phyloP scores from a whole-genome alignment of 2,797 vertebrate species.

The Lerista edwardsae region DNA sequence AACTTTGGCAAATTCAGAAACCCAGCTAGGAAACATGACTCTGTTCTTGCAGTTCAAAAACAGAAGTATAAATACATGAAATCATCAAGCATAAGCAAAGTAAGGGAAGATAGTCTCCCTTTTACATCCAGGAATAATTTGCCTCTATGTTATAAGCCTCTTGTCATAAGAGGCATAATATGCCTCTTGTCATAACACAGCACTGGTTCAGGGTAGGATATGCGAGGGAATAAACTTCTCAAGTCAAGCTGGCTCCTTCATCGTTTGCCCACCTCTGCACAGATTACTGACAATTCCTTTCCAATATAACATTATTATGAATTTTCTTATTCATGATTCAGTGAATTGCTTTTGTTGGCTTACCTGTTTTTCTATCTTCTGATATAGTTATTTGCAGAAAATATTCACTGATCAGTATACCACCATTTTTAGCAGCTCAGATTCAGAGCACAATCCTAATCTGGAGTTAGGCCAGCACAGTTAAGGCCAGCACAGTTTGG shows the following conservation, averaged over 20 bases:
- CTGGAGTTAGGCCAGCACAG: no score
- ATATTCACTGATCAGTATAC: no score
- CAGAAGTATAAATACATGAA: conserved; percentile 3
- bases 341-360: no score
- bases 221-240: background rate
- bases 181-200: background rate
- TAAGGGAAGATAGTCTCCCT: background rate
- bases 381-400: no score
- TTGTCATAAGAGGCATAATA: no score
- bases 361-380: no score
- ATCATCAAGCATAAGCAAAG: background rate
- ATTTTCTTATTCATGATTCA: background rate
- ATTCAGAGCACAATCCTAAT: no score
- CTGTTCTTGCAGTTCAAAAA: background rate
- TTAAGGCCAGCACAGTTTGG: no score
- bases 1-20: conserved; percentile 6
- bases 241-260: no score
- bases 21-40: background rate
- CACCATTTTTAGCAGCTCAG: no score
- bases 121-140: background rate
- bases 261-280: background rate
- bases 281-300: background rate
- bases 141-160: no score
- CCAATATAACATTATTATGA: background rate
- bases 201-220: background rate